Percentiles rank a stretch among this genome's conserved stretches.
These are phyloP conservation scores for Drosophila bipectinata DNA, from an alignment of 1,140 invertebrate genomes.

Conservation along the genomic window DNA sequence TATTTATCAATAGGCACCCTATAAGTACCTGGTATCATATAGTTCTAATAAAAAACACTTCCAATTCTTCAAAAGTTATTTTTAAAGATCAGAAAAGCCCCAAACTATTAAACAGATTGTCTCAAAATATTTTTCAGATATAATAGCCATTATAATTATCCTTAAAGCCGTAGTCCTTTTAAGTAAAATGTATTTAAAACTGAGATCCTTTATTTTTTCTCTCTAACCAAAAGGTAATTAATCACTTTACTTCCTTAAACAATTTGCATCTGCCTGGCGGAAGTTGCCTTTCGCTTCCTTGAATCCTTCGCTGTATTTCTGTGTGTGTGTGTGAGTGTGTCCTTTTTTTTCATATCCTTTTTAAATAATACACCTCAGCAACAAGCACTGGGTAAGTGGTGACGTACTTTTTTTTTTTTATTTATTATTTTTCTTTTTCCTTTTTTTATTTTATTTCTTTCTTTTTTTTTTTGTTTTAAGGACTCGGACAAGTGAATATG, in stretches of 20 bases:
- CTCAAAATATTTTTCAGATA: too few relatives aligned
- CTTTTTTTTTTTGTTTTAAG: not conserved
- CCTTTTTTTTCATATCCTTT: conserved; percentile 1
- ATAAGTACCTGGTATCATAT: too few relatives aligned
- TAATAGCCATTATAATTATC: too few relatives aligned
- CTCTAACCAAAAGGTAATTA: not conserved
- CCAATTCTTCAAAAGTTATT: too few relatives aligned
- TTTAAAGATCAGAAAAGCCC: too few relatives aligned
- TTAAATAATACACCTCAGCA: conserved; percentile 9
- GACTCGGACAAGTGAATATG: conserved; percentile 26
- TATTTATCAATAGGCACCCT: too few relatives aligned
- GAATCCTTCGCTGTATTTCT: not conserved
- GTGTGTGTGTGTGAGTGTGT: not conserved
- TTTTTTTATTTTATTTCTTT: not conserved
- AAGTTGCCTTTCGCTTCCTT: conserved; percentile 41
- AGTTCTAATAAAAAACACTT: too few relatives aligned
- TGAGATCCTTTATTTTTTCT: not conserved
- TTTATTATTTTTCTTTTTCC: not conserved
- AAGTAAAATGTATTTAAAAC: too few relatives aligned
- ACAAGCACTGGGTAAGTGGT: conserved; percentile 10
- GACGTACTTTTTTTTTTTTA: not conserved
- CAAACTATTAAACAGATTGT: too few relatives aligned
- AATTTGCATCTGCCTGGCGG: conserved; percentile 31
- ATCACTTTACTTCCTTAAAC: conserved; percentile 10
- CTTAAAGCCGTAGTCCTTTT: too few relatives aligned